Evolutionary conservation across 2,797 vertebrate species (phyloP).

Genomic region (Rhinoraja longicauda): DNA sequence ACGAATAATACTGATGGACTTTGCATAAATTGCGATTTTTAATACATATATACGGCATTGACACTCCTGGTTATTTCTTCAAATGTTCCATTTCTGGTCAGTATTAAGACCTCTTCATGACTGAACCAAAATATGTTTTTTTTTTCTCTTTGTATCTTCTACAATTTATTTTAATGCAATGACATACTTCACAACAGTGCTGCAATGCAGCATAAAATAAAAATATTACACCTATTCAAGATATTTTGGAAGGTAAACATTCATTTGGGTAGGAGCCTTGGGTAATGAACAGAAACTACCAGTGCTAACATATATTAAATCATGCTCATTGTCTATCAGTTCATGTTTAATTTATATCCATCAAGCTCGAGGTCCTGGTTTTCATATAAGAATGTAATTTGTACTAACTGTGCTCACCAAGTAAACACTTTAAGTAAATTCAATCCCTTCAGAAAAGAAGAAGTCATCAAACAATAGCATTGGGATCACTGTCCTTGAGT

Average conservation of each 20-base stretch:
- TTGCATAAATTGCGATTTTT: not conserved
- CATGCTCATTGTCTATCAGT: conserved; percentile 37
- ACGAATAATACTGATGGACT: not conserved
- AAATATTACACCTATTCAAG: not conserved
- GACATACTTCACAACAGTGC: too few relatives aligned
- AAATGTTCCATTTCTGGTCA: not conserved
- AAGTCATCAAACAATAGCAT: conserved; percentile 76
- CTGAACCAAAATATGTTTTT: not conserved
- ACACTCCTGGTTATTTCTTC: not conserved
- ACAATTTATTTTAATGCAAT: not conserved
- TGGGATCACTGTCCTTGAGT: conserved; percentile 94
- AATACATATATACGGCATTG: not conserved
- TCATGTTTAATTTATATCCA: conserved; percentile 39
- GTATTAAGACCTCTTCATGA: not conserved
- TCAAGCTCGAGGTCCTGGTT: conserved; percentile 32
- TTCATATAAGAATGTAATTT: conserved; percentile 88
- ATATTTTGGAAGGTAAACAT: conserved; percentile 34
- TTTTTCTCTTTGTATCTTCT: not conserved
- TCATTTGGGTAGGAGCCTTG: conserved; percentile 20
- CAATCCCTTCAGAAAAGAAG: conserved; percentile 53
- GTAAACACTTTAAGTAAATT: conserved; percentile 79
- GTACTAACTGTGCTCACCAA: conserved; percentile 90
- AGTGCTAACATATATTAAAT: conserved; percentile 39
- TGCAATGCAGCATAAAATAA: not conserved
- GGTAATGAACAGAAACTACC: conserved; percentile 29